These are phyloP conservation scores for Linepithema humile DNA, from an alignment of 1,140 invertebrate genomes.

Conservation along the genomic window DNA sequence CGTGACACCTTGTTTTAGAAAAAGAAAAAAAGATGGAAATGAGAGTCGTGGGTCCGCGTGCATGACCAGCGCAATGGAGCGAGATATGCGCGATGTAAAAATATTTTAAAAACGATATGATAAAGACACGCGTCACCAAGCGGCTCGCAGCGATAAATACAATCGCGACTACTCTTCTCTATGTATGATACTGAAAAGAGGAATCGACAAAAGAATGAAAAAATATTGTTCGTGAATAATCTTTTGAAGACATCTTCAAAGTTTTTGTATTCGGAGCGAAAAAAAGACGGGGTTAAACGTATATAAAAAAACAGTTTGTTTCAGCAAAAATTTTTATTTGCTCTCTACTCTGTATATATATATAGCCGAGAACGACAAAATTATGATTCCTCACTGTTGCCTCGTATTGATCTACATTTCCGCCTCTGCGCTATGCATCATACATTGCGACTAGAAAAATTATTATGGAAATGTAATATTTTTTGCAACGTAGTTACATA, in stretches of 20 bases:
- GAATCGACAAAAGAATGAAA: background rate
- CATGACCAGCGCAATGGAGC: constrained; percentile 62
- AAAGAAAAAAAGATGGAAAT: background rate
- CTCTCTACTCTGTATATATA: background rate
- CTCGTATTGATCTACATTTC: constrained; percentile 18
- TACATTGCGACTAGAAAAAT: background rate
- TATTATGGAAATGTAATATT: background rate
- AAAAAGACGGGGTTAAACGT: background rate
- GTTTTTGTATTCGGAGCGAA: background rate
- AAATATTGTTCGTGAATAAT: background rate
- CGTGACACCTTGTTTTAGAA: background rate
- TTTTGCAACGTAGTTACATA: background rate
- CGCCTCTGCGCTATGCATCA: no score
- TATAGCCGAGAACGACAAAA: background rate
- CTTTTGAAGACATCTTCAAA: background rate
- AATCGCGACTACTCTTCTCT: background rate
- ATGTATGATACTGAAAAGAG: background rate
- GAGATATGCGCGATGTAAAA: background rate
- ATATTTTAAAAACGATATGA: constrained; percentile 28
- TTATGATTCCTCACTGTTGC: background rate
- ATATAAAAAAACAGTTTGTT: constrained; percentile 13
- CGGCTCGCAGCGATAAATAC: background rate
- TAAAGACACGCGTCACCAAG: background rate
- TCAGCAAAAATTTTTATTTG: constrained; percentile 55
- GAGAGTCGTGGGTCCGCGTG: constrained; percentile 2